phyloP scores from a whole-genome alignment of 2,797 vertebrate species.

The Arnoldichthys spilopterus region DNA sequence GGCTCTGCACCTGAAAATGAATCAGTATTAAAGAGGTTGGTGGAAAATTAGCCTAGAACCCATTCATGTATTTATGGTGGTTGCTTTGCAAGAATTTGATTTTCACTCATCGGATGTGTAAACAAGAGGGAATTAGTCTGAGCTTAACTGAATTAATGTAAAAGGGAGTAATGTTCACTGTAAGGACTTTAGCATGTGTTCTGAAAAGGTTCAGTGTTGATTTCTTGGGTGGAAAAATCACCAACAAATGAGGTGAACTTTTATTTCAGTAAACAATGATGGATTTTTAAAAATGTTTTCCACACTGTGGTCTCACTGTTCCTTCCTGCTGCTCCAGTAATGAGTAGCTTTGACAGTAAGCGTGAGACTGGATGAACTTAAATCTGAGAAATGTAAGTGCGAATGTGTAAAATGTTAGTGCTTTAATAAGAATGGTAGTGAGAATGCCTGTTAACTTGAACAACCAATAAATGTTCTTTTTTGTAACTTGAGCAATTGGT shows the following conservation, averaged over 20 bases:
- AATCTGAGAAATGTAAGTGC: neutral
- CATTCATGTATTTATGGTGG: neutral
- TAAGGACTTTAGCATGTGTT: conserved; percentile 2
- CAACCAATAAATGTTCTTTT: conserved; percentile 2
- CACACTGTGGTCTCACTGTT: neutral
- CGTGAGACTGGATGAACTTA: neutral
- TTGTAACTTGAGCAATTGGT: neutral
- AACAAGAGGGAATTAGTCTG: neutral
- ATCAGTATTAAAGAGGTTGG: neutral
- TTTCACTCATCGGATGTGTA: neutral
- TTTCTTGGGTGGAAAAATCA: neutral
- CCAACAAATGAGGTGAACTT: neutral
- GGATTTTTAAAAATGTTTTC: neutral
- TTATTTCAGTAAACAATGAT: neutral
- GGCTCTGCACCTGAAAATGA: neutral
- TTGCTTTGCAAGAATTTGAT: neutral
- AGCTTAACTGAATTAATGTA: neutral
- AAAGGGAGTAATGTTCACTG: neutral
- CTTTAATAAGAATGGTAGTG: neutral
- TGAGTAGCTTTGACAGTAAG: neutral
- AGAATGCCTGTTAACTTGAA: conserved; percentile 19
- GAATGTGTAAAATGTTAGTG: neutral
- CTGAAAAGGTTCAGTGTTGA: neutral
- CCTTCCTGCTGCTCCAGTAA: neutral
- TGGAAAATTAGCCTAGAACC: neutral